Base-by-base conservation (phyloP, 2,113 vertebrate species). In the Connochaetes taurinus region DNA sequence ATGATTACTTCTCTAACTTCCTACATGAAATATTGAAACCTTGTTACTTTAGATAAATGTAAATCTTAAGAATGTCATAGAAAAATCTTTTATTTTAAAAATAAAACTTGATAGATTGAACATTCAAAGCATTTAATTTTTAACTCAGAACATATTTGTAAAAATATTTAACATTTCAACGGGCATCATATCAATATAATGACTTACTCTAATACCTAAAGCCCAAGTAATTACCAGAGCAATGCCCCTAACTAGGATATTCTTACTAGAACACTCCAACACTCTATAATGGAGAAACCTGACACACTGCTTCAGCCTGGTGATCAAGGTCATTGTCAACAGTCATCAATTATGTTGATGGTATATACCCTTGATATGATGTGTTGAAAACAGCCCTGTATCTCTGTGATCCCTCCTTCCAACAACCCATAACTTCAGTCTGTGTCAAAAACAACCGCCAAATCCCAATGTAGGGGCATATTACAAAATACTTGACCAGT, bases 131-230 rank as follows among this genome's bases (percentile, higher is more conserved):
- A 21, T 85, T 53, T 89, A 80, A 60, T 47, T 82, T 85, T 67
- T 9, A 78, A 15, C n/a, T 78, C 55, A 47, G 27, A 89, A 91
- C 29, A 25, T 86, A 60, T 80, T 58, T 94, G 17, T n/a, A 91
- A 97, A 96, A 96, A 76, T 58, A 43, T 19, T 94, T 87, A 91
- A 83, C 50, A 93, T 95, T 93, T 91, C 50, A 33, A n/a, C 87
- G 25, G 82, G 62, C 12, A 83, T 2, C 36, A 5, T 52, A 82
- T 58, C 55, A 57, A 40, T 45, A 83, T 58, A 52, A 88, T 62
- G 45, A 87, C 19, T 90, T 29, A 95, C 27, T 94, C 89, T 57
- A 89, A 90, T 50, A 86, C 2, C 9, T 55, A 23, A 90, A 76
- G 29, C 25, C 50, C 43, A 76, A 92, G 53, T 36, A 96, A 94